phyloP scores from a whole-genome alignment of 2,797 vertebrate species.

The Parauchenoglanis ngamensis region DNA sequence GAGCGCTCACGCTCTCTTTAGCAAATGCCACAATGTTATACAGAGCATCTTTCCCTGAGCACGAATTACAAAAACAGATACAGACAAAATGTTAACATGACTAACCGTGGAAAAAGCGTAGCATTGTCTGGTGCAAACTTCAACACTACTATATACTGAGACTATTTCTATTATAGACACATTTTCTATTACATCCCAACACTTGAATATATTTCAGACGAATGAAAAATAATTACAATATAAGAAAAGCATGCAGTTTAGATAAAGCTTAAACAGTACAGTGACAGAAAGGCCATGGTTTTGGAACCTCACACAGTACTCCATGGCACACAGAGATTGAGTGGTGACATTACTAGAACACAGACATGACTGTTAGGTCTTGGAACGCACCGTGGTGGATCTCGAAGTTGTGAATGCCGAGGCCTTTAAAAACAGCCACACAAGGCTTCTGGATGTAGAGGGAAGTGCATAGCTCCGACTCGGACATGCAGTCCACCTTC shows the following conservation, averaged over 20 bases:
- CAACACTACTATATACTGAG: background rate
- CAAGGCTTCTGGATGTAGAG: constrained; percentile 88
- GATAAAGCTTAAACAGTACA: background rate
- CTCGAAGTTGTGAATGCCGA: constrained; percentile 91
- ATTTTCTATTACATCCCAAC: background rate
- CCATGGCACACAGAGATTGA: background rate
- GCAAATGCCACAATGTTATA: constrained; percentile 94
- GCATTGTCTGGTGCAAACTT: background rate
- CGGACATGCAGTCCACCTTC: constrained; percentile 83
- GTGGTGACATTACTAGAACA: background rate
- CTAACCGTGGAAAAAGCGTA: background rate
- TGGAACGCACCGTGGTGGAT: constrained; percentile 89
- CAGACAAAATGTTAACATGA: background rate
- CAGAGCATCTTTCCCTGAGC: constrained; percentile 86
- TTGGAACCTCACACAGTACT: background rate
- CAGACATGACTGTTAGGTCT: background rate
- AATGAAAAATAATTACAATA: background rate
- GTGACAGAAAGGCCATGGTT: background rate
- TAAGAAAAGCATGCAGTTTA: background rate
- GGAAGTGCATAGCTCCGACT: constrained; percentile 80
- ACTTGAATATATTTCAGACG: background rate
- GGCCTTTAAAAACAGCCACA: constrained; percentile 92
- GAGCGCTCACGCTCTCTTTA: constrained; percentile 91
- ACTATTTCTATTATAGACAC: background rate
- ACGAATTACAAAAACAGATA: constrained; percentile 22